These are phyloP conservation scores for Spondyliosoma cantharus DNA, from an alignment of 2,797 vertebrate species.

Conservation along the genomic window DNA sequence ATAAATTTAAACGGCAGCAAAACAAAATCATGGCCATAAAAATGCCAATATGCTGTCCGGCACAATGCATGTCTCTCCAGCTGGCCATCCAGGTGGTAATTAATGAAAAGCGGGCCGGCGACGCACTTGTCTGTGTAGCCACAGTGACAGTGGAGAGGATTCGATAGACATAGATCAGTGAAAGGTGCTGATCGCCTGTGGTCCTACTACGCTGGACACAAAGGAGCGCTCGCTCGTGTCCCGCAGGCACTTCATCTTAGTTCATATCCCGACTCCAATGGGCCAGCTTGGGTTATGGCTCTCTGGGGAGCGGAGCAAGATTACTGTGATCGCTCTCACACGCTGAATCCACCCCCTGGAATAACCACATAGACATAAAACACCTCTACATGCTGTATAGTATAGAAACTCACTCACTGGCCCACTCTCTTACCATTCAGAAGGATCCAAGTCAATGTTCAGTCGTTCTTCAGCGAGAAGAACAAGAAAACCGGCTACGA, in stretches of 20 bases:
- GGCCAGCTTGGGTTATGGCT: slow-evolving; percentile 67
- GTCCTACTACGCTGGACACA: slow-evolving; percentile 72
- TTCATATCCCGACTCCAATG: slow-evolving; percentile 69
- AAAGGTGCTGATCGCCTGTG: slow-evolving; percentile 68
- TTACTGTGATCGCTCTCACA: slow-evolving; percentile 71
- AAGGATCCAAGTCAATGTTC: slow-evolving; percentile 71
- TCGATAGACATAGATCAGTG: slow-evolving; percentile 81
- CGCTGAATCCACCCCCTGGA: slow-evolving; percentile 32
- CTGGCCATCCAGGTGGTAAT: slow-evolving; percentile 71
- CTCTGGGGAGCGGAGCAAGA: slow-evolving; percentile 71
- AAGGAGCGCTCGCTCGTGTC: slow-evolving; percentile 68
- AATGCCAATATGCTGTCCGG: slow-evolving; percentile 80
- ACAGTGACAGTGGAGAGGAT: slow-evolving; percentile 73
- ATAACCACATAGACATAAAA: slow-evolving; percentile 27
- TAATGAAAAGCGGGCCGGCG: slow-evolving; percentile 73
- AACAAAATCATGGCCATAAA: slow-evolving; percentile 84
- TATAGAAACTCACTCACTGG: slow-evolving; percentile 10
- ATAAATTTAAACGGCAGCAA: slow-evolving; percentile 79
- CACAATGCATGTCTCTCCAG: slow-evolving; percentile 73
- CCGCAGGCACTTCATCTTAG: slow-evolving; percentile 78
- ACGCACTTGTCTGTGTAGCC: slow-evolving; percentile 64
- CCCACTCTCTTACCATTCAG: slow-evolving; percentile 65
- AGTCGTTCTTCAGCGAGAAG: slow-evolving; percentile 83
- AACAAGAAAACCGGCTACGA: slow-evolving; percentile 85
- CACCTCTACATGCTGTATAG: slow-evolving; percentile 12